Percentiles rank a stretch among this genome's conserved stretches.
Evolutionary conservation across 2,888 invertebrate genomes (phyloP).

Genomic region (Hydrotaea diabolus): DNA sequence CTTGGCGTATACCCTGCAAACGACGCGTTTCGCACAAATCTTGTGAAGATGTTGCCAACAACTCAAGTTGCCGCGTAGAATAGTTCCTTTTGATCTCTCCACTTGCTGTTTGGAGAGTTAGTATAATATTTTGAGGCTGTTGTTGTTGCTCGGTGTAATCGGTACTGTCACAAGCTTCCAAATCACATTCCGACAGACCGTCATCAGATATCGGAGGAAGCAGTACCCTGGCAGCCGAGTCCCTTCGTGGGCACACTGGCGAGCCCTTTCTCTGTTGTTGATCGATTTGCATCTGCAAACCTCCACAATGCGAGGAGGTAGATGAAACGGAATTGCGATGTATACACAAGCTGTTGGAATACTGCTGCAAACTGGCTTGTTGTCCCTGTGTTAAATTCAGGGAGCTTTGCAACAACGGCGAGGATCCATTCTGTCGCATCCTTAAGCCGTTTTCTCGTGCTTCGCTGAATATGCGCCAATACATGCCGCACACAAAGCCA

Average conservation of each 20-base stretch:
- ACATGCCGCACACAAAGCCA: constrained; percentile 80
- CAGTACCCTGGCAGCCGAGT: constrained; percentile 77
- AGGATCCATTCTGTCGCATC: constrained; percentile 81
- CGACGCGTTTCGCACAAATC: constrained; percentile 74
- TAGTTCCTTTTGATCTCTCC: constrained; percentile 80
- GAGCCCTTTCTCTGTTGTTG: constrained; percentile 72
- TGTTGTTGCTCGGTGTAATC: constrained; percentile 46
- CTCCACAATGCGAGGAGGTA: constrained; percentile 76
- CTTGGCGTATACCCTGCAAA: constrained; percentile 77
- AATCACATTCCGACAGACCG: constrained; percentile 72
- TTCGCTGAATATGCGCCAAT: constrained; percentile 81
- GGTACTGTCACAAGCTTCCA: constrained; percentile 61
- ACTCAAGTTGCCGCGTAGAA: constrained; percentile 78
- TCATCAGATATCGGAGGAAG: constrained; percentile 78
- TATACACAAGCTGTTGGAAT: constrained; percentile 75
- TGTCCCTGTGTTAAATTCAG: constrained; percentile 77
- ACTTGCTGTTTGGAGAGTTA: constrained; percentile 79
- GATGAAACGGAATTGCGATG: constrained; percentile 78
- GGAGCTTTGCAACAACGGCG: constrained; percentile 80
- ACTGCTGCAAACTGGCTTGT: constrained; percentile 68
- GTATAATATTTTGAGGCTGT: constrained; percentile 71
- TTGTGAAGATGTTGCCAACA: constrained; percentile 78
- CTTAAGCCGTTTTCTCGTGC: constrained; percentile 80
- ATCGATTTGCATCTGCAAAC: constrained; percentile 80
- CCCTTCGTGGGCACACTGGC: constrained; percentile 75